These are phyloP conservation scores for Achatina immaculata DNA, from an alignment of 1,140 invertebrate species.

Conservation along the genomic window DNA sequence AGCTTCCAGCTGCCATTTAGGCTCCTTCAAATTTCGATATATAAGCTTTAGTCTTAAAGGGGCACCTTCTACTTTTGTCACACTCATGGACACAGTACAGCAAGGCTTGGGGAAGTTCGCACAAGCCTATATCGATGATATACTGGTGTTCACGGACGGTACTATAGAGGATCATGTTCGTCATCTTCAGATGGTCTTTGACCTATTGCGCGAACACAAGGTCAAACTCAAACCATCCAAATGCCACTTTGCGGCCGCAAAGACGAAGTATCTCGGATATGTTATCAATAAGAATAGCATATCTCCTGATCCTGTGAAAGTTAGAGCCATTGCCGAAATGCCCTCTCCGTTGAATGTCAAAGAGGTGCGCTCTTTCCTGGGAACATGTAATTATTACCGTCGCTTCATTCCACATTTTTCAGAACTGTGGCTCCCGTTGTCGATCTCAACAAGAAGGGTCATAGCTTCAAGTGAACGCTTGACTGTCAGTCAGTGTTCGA, in stretches of 20 bases:
- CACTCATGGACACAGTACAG: slow-evolving; percentile 54
- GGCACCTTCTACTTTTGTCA: too few relatives aligned
- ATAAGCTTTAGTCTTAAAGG: slow-evolving; percentile 47
- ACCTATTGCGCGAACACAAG: slow-evolving; percentile 45
- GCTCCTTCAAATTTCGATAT: too few relatives aligned
- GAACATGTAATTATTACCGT: slow-evolving; percentile 71
- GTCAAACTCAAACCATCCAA: slow-evolving; percentile 43
- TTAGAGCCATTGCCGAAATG: slow-evolving; percentile 45
- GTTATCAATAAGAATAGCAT: slow-evolving; percentile 39
- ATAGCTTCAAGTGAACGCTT: slow-evolving; percentile 51
- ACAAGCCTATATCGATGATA: slow-evolving; percentile 46
- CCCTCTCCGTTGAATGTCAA: slow-evolving; percentile 64
- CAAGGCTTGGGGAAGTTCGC: neutral
- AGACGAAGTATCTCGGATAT: slow-evolving; percentile 48
- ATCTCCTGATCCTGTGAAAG: slow-evolving; percentile 42
- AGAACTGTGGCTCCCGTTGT: slow-evolving; percentile 45
- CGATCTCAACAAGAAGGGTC: slow-evolving; percentile 70
- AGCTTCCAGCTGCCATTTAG: too few relatives aligned
- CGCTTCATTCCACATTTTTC: slow-evolving; percentile 66
- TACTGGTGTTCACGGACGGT: slow-evolving; percentile 44
- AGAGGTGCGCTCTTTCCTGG: slow-evolving; percentile 70
- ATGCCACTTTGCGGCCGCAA: slow-evolving; percentile 37
- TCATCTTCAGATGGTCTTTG: slow-evolving; percentile 53
- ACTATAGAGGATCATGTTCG: slow-evolving; percentile 35
- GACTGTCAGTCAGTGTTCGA: slow-evolving; percentile 49